Base-by-base conservation (phyloP, 2,797 vertebrate genomes). In the Lemur catta region DNA sequence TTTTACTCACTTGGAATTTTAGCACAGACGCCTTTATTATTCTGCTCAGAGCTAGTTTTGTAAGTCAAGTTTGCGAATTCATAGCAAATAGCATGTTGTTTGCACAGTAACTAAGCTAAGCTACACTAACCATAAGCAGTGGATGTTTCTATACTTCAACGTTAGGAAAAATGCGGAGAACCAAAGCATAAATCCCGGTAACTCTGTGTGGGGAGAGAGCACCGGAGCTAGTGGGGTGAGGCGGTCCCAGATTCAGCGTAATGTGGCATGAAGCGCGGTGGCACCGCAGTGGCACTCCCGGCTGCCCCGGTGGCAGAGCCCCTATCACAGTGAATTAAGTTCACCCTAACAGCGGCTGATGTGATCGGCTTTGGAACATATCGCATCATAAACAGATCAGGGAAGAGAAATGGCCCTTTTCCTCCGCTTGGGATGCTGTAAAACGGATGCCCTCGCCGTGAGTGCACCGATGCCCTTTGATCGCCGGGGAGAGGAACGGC, bases 321-420 rank as follows among this genome's bases (percentile, higher is more conserved):
- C 91, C 96, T 93, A 94, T 96, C 97, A 94, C 95, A 94, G 95
- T 0, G 43, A 95, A 95, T 96, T 90, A 97, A 89, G 98, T 93
- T 96, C 91, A 55, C 97, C 97, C 57, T 67, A 93, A 97, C 96
- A 95, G 93, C 52, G 33, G 79, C 97, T 96, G 98, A 92, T 80
- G 96, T 46, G 96, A 96, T 90, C 33, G n/a, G 97, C 98, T 95
- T 76, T 92, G 97, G 97, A 97, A 98, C 92, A 46, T 33, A 92
- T 94, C 82, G 33, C 94, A 79, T 46, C 95, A 85, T 95, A 97
- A 97, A 98, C 97, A 97, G 46, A 63, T 5, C 4, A 65, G 75
- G 85, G 65, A 50, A 96, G 96, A 97, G 97, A 97, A 96, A 97
- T 38, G 97, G 96, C 96, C 96, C 97, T 92, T 94, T 5, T n/a